Base-by-base conservation (phyloP, 2,113 vertebrate species). In the Xiphophorus maculatus region DNA sequence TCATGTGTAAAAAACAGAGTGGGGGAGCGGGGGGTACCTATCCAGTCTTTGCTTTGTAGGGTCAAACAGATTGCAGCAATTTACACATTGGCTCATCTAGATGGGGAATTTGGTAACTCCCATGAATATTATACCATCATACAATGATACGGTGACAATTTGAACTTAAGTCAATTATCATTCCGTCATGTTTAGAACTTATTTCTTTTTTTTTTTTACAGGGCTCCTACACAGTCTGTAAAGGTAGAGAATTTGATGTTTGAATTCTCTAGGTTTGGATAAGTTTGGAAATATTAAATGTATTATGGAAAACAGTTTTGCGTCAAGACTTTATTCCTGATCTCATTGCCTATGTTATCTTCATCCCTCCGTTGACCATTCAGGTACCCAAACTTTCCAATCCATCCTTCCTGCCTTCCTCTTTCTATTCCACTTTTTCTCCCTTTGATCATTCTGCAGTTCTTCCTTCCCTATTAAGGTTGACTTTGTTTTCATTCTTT, bases 41-140 rank as follows among this genome's bases (percentile, higher is more conserved):
- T 82, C 76, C 63, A 62, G 66, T 78, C 80, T 66, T 58, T 63
- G 61, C 51, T 76, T 54, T 9, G 42, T 42, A 28, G 0, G 84
- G 83, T 88, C 84, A 70, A 84, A 80, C 84, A 84, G 54, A 61
- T 86, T 58, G 85, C 66, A 74, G 71, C 33, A 37, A 58, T 77
- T n/a, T 73, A 33, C 82, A 29, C 51, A 0, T 11, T 80, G 80
- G 86, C 75, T 88, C 82, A 90, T 76, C n/a, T 35, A 73, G 60
- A 61, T n/a, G 69, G 66, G 74, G 64, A 51, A 73, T 48, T 60
- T 69, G 71, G 61, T 82, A 65, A 40, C 74, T 87, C 66, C 58
- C 25, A 13, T 10, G 64, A 84, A 69, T 62, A 72, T 81, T 77
- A 74, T 64, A 77, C 69, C 5, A 70, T 74, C 12, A 71, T 60